phyloP scores from a whole-genome alignment of 2,113 vertebrate genomes.

The Pollimyrus isidori region DNA sequence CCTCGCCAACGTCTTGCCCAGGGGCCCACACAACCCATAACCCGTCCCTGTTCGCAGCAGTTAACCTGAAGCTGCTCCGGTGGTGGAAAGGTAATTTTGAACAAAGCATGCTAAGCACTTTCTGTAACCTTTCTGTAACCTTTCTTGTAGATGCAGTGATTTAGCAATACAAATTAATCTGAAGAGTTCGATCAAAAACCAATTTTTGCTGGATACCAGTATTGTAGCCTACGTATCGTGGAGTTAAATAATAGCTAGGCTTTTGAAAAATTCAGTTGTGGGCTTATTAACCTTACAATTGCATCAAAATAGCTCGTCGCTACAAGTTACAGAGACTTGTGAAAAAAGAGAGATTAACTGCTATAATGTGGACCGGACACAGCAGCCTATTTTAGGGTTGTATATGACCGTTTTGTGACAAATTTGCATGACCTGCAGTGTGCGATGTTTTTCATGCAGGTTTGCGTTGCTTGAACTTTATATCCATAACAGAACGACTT shows the following conservation, averaged over 20 bases:
- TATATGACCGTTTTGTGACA: not conserved
- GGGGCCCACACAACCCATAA: no score
- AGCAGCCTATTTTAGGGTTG: not conserved
- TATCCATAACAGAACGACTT: not conserved
- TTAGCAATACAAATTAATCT: not conserved
- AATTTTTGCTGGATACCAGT: not conserved
- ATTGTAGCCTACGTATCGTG: not conserved
- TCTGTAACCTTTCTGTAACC: no score
- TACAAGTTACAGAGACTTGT: not conserved
- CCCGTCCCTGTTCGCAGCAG: not conserved
- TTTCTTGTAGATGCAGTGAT: not conserved
- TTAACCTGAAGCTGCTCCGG: not conserved
- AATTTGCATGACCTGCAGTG: not conserved
- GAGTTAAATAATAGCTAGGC: not conserved
- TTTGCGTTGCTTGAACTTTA: not conserved
- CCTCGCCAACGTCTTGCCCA: no score
- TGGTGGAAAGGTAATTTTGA: not conserved
- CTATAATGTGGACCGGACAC: not conserved
- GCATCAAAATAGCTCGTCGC: not conserved
- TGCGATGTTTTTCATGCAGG: not conserved
- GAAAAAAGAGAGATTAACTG: not conserved
- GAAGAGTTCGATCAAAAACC: not conserved
- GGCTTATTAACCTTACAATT: not conserved
- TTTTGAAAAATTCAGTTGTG: not conserved
- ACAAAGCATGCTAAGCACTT: not conserved